Percentiles rank a stretch among this genome's conserved stretches.
Evolutionary conservation across 2,888 invertebrate genomes (phyloP).

Genomic region (Oligia strigilis): DNA sequence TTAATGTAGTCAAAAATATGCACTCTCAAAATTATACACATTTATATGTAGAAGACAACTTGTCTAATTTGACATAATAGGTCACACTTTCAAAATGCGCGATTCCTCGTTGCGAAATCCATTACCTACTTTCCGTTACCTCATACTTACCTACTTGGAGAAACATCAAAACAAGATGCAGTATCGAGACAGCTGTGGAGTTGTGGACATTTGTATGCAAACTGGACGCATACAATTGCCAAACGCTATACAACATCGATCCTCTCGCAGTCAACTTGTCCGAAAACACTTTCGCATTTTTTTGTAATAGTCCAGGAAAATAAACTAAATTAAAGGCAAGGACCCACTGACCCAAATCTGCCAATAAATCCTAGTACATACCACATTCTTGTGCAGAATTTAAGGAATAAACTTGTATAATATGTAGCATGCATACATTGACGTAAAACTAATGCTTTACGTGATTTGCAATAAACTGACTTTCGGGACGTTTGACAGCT

Average conservation of each 20-base stretch:
- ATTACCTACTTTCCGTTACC: conserved; percentile 10
- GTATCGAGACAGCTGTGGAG: not conserved
- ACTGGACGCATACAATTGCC: conserved; percentile 13
- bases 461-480: too few relatives aligned
- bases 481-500: too few relatives aligned
- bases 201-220: conserved; percentile 35
- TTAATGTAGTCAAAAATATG: not conserved
- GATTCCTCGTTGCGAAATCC: conserved; percentile 6
- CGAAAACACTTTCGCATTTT: not conserved
- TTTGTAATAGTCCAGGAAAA: too few relatives aligned
- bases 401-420: not conserved
- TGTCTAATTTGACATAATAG: not conserved
- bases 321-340: too few relatives aligned
- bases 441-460: too few relatives aligned
- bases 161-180: conserved; percentile 11
- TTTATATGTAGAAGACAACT: not conserved
- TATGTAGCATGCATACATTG: too few relatives aligned
- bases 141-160: conserved; percentile 32
- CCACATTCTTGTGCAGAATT: not conserved
- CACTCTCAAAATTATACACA: not conserved
- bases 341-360: not conserved
- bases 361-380: not conserved
- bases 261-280: not conserved
- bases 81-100: conserved; percentile 1
- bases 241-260: conserved; percentile 4